phyloP scores from a whole-genome alignment of 2,888 invertebrate species.

The Ormyrus nitidulus region DNA sequence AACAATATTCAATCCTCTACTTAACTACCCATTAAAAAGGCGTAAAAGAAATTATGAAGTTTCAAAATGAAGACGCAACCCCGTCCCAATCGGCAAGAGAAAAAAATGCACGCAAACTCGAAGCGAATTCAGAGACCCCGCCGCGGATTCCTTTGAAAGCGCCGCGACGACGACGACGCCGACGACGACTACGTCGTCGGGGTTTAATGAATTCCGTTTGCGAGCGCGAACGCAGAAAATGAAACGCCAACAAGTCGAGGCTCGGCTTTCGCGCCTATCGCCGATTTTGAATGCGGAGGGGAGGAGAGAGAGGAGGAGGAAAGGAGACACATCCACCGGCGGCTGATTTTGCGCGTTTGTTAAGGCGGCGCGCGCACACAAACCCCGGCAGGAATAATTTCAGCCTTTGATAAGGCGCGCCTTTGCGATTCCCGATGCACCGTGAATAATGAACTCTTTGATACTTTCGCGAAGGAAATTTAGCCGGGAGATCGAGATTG shows the following conservation, averaged over 20 bases:
- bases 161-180: not conserved
- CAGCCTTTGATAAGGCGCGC: slow-evolving; percentile 38
- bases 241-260: not conserved
- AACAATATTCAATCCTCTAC: not conserved
- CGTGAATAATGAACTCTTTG: slow-evolving; percentile 53
- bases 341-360: not conserved
- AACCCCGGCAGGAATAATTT: slow-evolving; percentile 40
- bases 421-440: not conserved
- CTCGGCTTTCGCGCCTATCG: not conserved
- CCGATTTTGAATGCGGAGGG: not conserved
- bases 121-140: slow-evolving; percentile 8
- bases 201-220: slow-evolving; percentile 27
- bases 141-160: slow-evolving; percentile 16
- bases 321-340: not conserved
- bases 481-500: not conserved
- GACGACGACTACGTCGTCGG: not conserved
- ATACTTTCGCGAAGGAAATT: slow-evolving; percentile 24
- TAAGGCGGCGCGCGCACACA: not conserved
- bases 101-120: not conserved
- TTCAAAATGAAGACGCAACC: not conserved
- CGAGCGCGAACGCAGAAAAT: slow-evolving; percentile 2
- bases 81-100: too few species aligned
- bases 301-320: not conserved
- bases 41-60: not conserved
- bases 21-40: too few species aligned